Conservation (phyloP, 2,797 vertebrate species). For the Cirrhinus mrigala region DNA sequence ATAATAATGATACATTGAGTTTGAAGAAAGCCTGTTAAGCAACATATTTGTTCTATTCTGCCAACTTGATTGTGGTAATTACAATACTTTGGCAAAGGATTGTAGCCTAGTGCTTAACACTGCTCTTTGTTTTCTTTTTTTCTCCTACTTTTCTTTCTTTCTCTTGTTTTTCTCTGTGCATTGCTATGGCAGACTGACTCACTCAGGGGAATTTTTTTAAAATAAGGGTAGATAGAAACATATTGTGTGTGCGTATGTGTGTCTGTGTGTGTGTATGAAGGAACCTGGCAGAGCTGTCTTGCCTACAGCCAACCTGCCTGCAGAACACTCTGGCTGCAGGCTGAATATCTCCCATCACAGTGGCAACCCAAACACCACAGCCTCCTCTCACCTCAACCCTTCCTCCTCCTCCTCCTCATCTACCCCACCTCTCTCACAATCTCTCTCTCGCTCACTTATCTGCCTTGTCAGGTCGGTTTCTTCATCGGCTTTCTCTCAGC, state of each 20-base stretch:
- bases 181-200: constrained; percentile 43
- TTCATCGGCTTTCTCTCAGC: constrained; percentile 51
- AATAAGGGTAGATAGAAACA: constrained; percentile 49
- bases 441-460: constrained; percentile 41
- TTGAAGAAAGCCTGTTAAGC: constrained; percentile 15
- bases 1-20: not conserved
- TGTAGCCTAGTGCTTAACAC: not conserved
- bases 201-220: constrained; percentile 40
- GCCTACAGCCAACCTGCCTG: constrained; percentile 54
- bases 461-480: constrained; percentile 54
- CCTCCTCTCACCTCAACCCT: constrained; percentile 40
- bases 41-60: not conserved
- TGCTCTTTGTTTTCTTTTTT: not conserved
- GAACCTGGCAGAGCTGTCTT: constrained; percentile 52
- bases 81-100: constrained; percentile 16
- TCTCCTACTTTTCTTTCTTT: not conserved
- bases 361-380: constrained; percentile 52
- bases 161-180: constrained; percentile 6
- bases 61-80: constrained; percentile 14
- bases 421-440: constrained; percentile 29
- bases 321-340: constrained; percentile 52
- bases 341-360: constrained; percentile 54
- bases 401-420: not conserved
- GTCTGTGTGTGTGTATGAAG: constrained; percentile 14
- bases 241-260: constrained; percentile 17